Percentiles rank a stretch among this genome's conserved stretches.
phyloP scores from a whole-genome alignment of 2,797 vertebrate species.

The Xenopus petersii region DNA sequence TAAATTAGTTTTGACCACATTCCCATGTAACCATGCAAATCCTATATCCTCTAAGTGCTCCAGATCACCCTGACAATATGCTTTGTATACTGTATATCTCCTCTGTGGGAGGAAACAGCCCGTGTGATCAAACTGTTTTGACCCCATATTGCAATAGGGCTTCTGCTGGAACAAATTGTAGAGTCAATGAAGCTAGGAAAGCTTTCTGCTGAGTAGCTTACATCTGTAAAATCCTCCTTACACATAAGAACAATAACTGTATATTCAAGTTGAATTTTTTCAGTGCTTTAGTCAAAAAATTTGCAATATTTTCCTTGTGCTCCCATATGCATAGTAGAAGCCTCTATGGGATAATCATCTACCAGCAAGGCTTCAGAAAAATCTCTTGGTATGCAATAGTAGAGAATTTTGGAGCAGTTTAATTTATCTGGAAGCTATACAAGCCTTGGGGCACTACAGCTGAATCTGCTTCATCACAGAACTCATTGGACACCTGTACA shows the following conservation, averaged over 20 bases:
- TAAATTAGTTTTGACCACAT: too few species aligned
- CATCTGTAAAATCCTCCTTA: not conserved
- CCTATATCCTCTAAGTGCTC: too few species aligned
- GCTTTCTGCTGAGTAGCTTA: too few species aligned
- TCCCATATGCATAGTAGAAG: conserved; percentile 29
- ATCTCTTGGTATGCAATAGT: conserved; percentile 19
- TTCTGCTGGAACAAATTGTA: too few species aligned
- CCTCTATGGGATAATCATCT: conserved; percentile 39
- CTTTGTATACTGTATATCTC: too few species aligned
- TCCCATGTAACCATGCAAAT: too few species aligned
- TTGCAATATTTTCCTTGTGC: conserved; percentile 16
- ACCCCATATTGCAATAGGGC: too few species aligned
- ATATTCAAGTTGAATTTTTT: conserved; percentile 11
- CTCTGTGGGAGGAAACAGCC: too few species aligned
- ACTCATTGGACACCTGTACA: conserved; percentile 35
- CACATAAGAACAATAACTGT: not conserved
- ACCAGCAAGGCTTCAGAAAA: conserved; percentile 26
- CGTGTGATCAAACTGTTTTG: too few species aligned
- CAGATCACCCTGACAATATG: too few species aligned
- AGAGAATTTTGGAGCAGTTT: conserved; percentile 18
- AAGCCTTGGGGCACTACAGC: conserved; percentile 30
- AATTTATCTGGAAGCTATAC: conserved; percentile 36
- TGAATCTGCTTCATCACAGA: conserved; percentile 29
- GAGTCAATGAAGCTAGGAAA: not conserved
- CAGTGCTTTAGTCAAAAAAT: not conserved